phyloP scores from a whole-genome alignment of 2,113 vertebrate genomes.

The Channa maculata region DNA sequence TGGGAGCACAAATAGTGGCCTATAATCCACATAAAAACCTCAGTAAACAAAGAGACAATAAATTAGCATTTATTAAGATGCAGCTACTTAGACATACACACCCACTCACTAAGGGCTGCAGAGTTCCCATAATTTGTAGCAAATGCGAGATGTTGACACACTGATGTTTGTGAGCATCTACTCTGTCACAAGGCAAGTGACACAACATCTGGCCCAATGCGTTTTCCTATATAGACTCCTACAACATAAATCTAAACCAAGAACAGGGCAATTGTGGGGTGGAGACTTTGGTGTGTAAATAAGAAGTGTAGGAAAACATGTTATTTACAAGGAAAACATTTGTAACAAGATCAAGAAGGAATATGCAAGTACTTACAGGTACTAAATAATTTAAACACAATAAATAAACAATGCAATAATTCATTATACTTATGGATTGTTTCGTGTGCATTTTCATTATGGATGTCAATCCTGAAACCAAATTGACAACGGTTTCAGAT shows the following conservation, averaged over 20 bases:
- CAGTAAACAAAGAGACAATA: conserved; percentile 27
- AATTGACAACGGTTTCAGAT: conserved; percentile 32
- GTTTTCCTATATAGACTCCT: conserved; percentile 36
- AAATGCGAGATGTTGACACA: conserved; percentile 35
- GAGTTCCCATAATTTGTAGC: conserved; percentile 35
- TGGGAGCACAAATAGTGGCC: conserved; percentile 27
- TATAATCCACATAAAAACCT: conserved; percentile 28
- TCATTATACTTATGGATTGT: not conserved
- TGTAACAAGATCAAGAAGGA: conserved; percentile 35
- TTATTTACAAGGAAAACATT: conserved; percentile 49
- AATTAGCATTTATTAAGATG: conserved; percentile 44
- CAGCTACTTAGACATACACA: not conserved
- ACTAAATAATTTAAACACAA: not conserved
- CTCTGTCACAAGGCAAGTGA: conserved; percentile 27
- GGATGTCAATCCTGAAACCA: conserved; percentile 24
- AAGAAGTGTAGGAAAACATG: conserved; percentile 24
- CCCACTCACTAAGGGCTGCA: conserved; percentile 11
- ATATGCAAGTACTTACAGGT: conserved; percentile 4
- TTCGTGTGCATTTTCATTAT: conserved; percentile 25
- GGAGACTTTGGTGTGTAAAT: conserved; percentile 34
- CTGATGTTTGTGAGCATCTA: conserved; percentile 16
- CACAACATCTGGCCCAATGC: conserved; percentile 55
- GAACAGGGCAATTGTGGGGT: conserved; percentile 20
- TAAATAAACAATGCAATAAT: not conserved
- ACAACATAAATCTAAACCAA: conserved; percentile 44